phyloP scores from a whole-genome alignment of 2,113 vertebrate species.

The Azemiops feae region DNA sequence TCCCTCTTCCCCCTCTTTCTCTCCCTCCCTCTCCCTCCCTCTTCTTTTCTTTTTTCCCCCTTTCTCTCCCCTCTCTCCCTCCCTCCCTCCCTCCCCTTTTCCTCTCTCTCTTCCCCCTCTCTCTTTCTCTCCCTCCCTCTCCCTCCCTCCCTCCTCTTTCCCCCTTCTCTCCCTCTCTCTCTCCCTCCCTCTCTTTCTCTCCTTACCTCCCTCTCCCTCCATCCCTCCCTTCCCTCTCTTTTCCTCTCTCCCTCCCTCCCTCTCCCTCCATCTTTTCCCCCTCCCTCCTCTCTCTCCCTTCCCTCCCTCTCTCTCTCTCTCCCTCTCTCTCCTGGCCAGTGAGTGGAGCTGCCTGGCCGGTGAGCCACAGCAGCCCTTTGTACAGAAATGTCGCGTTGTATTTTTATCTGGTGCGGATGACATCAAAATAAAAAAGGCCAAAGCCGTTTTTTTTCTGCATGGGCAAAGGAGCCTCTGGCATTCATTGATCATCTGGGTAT shows the following conservation, averaged over 20 bases:
- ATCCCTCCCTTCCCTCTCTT: too few species aligned
- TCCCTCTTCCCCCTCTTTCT: fast-evolving
- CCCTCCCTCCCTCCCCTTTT: too few species aligned
- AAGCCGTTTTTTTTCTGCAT: constrained; percentile 11
- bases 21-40: too few species aligned
- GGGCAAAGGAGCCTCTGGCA: neutral
- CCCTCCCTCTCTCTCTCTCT: neutral
- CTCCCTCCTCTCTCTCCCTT: too few species aligned
- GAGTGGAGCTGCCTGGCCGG: neutral
- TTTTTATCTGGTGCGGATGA: constrained; percentile 21
- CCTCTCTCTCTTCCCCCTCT: too few species aligned
- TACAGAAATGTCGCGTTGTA: constrained; percentile 13
- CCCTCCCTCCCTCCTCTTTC: too few species aligned
- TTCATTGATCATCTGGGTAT: neutral
- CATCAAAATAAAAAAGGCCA: constrained; percentile 10
- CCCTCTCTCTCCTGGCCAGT: neutral
- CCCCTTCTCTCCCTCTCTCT: too few species aligned
- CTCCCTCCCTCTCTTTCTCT: too few species aligned
- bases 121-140: fast-evolving
- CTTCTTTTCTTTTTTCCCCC: fast-evolving
- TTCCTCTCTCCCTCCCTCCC: too few species aligned
- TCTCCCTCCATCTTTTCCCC: too few species aligned
- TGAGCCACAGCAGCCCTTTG: neutral
- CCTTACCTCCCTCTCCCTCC: too few species aligned
- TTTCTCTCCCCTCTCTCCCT: fast-evolving